Evolutionary conservation across 2,888 invertebrate species (phyloP).

Genomic region (Ornithoptera priamus): DNA sequence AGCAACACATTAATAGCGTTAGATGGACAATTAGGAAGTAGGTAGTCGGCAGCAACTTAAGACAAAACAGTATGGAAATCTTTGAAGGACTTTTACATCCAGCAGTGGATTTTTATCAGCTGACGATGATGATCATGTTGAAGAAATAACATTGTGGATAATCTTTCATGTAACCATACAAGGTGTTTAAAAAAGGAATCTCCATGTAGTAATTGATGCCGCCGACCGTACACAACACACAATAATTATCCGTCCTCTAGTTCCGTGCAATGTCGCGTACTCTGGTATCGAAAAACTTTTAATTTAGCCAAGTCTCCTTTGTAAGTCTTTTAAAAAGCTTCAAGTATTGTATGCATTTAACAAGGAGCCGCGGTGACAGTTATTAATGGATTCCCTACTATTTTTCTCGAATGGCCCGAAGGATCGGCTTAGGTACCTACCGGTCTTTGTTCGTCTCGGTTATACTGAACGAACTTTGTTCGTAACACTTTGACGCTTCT

Average conservation of each 20-base stretch:
- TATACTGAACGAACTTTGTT: slow-evolving; percentile 37
- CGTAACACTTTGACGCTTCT: slow-evolving; percentile 20
- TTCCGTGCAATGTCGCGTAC: slow-evolving; percentile 75
- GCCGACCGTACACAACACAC: slow-evolving; percentile 45
- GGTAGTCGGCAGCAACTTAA: too few relatives aligned
- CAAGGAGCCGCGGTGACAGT: slow-evolving; percentile 75
- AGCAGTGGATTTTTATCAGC: too few relatives aligned
- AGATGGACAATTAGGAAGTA: too few relatives aligned
- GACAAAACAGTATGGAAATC: too few relatives aligned
- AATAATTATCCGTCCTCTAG: slow-evolving; percentile 75
- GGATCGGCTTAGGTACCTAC: slow-evolving; percentile 70
- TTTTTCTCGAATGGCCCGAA: slow-evolving; percentile 72
- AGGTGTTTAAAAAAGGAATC: neutral
- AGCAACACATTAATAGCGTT: too few relatives aligned
- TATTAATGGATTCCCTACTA: slow-evolving; percentile 78
- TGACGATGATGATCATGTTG: too few relatives aligned
- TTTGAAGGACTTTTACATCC: too few relatives aligned
- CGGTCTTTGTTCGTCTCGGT: slow-evolving; percentile 60
- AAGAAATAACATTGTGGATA: too few relatives aligned
- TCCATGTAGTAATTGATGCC: slow-evolving; percentile 17
- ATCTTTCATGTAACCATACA: neutral
- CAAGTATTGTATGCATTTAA: slow-evolving; percentile 80
- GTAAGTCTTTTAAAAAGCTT: slow-evolving; percentile 78
- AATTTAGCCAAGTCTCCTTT: slow-evolving; percentile 79
- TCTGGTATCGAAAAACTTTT: slow-evolving; percentile 78